Percentiles rank a stretch among this genome's conserved stretches.
These are phyloP conservation scores for Tachystola acroxantha DNA, from an alignment of 2,888 invertebrate genomes.

Conservation along the genomic window DNA sequence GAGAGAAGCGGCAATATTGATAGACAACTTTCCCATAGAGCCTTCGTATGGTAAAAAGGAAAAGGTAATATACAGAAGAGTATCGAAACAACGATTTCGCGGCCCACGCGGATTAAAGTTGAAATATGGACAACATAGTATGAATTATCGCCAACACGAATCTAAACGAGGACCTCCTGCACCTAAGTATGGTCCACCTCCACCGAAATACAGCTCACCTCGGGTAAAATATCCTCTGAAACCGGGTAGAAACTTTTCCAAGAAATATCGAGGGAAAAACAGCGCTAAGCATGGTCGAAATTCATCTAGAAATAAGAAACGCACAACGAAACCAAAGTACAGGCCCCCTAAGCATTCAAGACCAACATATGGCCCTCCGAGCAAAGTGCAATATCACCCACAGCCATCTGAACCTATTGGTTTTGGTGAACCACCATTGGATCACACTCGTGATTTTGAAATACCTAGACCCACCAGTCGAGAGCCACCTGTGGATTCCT, in stretches of 20 bases:
- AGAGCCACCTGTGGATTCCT: slow-evolving; percentile 51
- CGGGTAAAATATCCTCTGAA: slow-evolving; percentile 36
- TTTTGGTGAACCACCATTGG: slow-evolving; percentile 57
- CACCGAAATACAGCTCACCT: slow-evolving; percentile 26
- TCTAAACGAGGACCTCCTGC: neutral
- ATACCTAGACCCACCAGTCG: slow-evolving; percentile 27
- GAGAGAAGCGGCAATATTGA: slow-evolving; percentile 46
- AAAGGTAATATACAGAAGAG: slow-evolving; percentile 44
- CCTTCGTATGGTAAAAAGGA: slow-evolving; percentile 35
- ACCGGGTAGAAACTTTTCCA: slow-evolving; percentile 31
- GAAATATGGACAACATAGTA: neutral
- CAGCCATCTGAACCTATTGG: slow-evolving; percentile 32
- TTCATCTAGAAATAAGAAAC: slow-evolving; percentile 24
- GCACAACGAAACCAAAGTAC: slow-evolving; percentile 32
- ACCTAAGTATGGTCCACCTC: neutral
- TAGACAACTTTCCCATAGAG: slow-evolving; percentile 41
- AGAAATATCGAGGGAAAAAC: slow-evolving; percentile 37
- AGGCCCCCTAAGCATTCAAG: slow-evolving; percentile 13
- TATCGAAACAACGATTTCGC: slow-evolving; percentile 32
- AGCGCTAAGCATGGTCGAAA: slow-evolving; percentile 31
- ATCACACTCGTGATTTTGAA: slow-evolving; percentile 23
- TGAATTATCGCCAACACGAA: neutral
- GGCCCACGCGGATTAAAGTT: slow-evolving; percentile 13
- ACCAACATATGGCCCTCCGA: slow-evolving; percentile 28
- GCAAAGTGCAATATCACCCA: slow-evolving; percentile 16